Base-by-base conservation (phyloP, 2,888 invertebrate genomes). In the Sphaerophoria taeniata region DNA sequence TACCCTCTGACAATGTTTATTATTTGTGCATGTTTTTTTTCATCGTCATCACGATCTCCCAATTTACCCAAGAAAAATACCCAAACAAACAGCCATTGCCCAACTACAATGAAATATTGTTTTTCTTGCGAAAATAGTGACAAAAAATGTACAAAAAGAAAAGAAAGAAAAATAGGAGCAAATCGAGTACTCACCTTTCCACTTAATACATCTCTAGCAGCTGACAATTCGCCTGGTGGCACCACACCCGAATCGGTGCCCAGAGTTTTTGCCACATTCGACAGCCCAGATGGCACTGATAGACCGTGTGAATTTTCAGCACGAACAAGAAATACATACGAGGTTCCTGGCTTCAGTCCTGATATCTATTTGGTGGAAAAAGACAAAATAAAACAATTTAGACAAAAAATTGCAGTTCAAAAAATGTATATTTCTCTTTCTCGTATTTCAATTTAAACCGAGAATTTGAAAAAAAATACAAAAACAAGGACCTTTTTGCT, bases 221-320 rank as follows among this genome's bases (percentile, higher is more conserved):
- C 91, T 36, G 92, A 91, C 56, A 92, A 88, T 88, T 92, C 92
- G 75, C 90, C 90, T 47, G 91, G 91, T 7, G 92, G 92, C 77
- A 91, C 89, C 9, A 91, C 90, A 79, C 92, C 91, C 70, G 90
- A 89, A 76, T 92, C 92, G 39, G 91, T 90, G 43, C 92, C 92
- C 58, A 92, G 82, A 0, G 97, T 97, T 88, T 95, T 94, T 34
- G 95, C 95, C 12, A 94, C 93, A 87, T 95, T 94, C 24, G 97
- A 97, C 39, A 96, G 92, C 12, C 94, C 94, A 88, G 97, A 97
- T 2, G 98, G 97, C 51, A 95, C 94, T 1, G 97, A 96, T 56
- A 97, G 93, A 11, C 98, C 98, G 90, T 97, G 95, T 11, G 95
- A 94, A 91, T 97, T 98, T 92, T 97, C 96, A 0, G 97, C 97